Base-by-base conservation (phyloP, 2,797 vertebrate species). In the Acipenser oxyrinchus region DNA sequence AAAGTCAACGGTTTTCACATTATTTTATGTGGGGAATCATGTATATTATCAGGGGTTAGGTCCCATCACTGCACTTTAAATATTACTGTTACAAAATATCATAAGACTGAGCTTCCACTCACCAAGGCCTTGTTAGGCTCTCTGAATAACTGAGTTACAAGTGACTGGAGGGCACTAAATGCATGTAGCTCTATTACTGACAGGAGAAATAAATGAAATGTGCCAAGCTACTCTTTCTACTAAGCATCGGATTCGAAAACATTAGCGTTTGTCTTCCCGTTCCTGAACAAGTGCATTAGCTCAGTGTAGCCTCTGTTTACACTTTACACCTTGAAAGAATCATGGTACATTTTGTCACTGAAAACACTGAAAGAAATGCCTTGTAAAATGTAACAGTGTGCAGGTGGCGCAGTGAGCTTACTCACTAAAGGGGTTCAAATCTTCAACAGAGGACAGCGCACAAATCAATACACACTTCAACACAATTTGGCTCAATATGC, bases 131-230 rank as follows among this genome's bases (percentile, higher is more conserved):
- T 12, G 48, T 62, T 62, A 62, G 60, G 60, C 60, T 9, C 10
- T 62, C 10, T 18, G 18, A 10, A 62, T 23, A n/a, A 37, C 18
- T 15, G 60, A 37, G 60, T 62, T 62, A 62, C 60, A 23, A 48
- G 60, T 37, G 60, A 62, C 60, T 62, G 48, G 60, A 48, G 60
- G 48, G 60, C 60, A 37, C 9, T 62, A 62, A 62, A 62, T 37
- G 15, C 60, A 62, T 10, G 60, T 6, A 62, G 18, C 60, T 37
- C 7, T 23, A 18, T 37, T 37, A 62, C 8, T 48, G 48, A 48
- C 23, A 18, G 48, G 9, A 62, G 60, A 37, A 62, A 62, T 62
- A 62, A 62, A 62, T 48, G 48, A 8, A 62, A 58, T 58, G 55
- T 6, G 55, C 10, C 2, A n/a, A 58, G 55, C 55, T 13, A 58